Percentiles rank a stretch among this genome's conserved stretches.
phyloP scores from a whole-genome alignment of 2,888 invertebrate species.

The Athalia circularis region DNA sequence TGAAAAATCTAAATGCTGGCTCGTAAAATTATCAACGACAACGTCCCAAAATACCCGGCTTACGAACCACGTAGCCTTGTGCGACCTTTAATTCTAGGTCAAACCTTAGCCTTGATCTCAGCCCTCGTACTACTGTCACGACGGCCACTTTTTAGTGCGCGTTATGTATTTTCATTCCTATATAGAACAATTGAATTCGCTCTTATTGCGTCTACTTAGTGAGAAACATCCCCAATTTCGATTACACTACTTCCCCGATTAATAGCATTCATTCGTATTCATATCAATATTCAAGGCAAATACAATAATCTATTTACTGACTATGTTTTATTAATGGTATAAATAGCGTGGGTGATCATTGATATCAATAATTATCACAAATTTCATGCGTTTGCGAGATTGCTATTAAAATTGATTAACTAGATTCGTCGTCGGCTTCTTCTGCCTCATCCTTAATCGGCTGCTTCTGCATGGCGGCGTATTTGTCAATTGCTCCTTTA shows the following conservation, averaged over 20 bases:
- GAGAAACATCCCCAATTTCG: no score
- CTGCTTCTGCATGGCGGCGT: constrained; percentile 61
- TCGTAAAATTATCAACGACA: no score
- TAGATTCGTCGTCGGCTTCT: constrained; percentile 10
- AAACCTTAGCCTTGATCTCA: background rate
- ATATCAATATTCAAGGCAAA: background rate
- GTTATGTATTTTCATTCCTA: no score
- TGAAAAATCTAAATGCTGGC: no score
- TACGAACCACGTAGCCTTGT: background rate
- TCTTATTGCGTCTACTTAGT: no score
- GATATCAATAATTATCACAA: background rate
- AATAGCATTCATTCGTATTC: background rate
- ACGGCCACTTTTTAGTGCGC: background rate
- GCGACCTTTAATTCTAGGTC: background rate
- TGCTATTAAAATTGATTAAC: background rate
- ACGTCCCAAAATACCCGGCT: background rate
- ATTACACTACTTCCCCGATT: no score
- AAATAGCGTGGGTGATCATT: constrained; percentile 37
- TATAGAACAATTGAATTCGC: no score
- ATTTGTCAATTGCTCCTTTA: constrained; percentile 80
- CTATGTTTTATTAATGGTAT: constrained; percentile 29
- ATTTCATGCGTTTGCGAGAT: background rate
- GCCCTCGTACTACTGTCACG: background rate
- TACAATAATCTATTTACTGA: constrained; percentile 3
- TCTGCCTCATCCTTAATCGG: constrained; percentile 32